Conservation (phyloP, 2,797 vertebrate genomes). For the Sebastes steindachneri region DNA sequence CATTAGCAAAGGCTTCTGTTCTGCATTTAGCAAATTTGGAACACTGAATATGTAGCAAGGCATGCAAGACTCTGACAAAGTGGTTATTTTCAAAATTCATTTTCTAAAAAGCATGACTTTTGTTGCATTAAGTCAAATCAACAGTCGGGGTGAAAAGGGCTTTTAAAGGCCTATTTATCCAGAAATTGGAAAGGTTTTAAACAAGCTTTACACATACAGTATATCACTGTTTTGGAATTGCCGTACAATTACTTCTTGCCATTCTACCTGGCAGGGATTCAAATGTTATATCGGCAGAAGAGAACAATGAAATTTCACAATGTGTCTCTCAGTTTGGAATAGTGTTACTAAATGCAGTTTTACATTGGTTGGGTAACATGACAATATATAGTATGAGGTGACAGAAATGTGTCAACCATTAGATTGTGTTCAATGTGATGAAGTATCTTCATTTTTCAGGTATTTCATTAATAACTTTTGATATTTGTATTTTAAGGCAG, state of each 20-base stretch:
- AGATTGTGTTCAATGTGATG: neutral
- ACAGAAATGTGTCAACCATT: neutral
- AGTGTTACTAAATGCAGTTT: neutral
- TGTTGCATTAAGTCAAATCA: constrained; percentile 11
- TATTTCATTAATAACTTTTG: neutral
- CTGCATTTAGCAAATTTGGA: neutral
- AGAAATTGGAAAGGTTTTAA: neutral
- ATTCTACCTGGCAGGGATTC: neutral
- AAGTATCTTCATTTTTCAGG: neutral
- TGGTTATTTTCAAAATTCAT: neutral
- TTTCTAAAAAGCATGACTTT: constrained; percentile 5
- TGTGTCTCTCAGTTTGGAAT: neutral
- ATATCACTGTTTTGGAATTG: neutral
- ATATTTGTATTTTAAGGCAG: neutral
- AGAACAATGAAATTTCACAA: neutral
- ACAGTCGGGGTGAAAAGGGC: neutral
- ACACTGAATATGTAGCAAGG: constrained; percentile 3
- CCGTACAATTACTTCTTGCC: neutral
- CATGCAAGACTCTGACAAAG: neutral
- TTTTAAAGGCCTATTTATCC: constrained; percentile 6
- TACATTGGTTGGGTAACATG: neutral
- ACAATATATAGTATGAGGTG: neutral
- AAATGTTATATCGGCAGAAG: neutral
- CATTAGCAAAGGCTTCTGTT: constrained; percentile 9
- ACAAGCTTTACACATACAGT: neutral